Evolutionary conservation across 64 coral and sea anemone genomes (phyloP).

Genomic region (Trachythela sp.): DNA sequence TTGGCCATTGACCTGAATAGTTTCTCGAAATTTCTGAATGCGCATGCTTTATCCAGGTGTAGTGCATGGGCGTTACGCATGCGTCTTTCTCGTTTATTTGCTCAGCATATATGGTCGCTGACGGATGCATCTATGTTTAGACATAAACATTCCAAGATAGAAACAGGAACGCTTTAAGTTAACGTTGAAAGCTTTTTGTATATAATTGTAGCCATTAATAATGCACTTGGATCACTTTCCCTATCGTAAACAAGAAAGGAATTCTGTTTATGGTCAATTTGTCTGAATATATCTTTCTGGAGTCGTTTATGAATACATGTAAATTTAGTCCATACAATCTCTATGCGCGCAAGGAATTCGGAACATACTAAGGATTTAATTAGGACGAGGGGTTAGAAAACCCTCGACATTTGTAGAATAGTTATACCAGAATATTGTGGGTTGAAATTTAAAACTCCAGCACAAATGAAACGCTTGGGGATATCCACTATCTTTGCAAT

Average conservation of each 20-base stretch:
- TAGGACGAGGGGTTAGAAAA: neutral
- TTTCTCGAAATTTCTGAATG: neutral
- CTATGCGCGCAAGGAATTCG: neutral
- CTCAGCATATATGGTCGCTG: neutral
- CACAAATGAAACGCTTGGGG: neutral
- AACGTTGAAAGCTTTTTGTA: conserved; percentile 4
- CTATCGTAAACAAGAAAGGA: neutral
- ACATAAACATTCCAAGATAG: neutral
- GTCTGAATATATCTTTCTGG: neutral
- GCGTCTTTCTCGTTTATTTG: neutral
- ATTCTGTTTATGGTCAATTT: neutral
- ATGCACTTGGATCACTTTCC: neutral
- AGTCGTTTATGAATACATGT: neutral
- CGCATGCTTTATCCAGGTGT: neutral
- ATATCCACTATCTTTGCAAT: neutral
- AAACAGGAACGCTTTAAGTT: neutral
- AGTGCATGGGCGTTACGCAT: neutral
- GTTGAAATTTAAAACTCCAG: neutral
- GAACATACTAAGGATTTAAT: neutral
- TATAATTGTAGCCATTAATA: neutral
- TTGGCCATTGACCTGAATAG: neutral
- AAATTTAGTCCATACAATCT: neutral
- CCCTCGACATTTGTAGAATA: neutral
- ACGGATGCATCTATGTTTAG: conserved; percentile 12
- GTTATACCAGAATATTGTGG: neutral